Base-by-base conservation (phyloP, 2,888 invertebrate genomes). In the Polymixis flavicincta region DNA sequence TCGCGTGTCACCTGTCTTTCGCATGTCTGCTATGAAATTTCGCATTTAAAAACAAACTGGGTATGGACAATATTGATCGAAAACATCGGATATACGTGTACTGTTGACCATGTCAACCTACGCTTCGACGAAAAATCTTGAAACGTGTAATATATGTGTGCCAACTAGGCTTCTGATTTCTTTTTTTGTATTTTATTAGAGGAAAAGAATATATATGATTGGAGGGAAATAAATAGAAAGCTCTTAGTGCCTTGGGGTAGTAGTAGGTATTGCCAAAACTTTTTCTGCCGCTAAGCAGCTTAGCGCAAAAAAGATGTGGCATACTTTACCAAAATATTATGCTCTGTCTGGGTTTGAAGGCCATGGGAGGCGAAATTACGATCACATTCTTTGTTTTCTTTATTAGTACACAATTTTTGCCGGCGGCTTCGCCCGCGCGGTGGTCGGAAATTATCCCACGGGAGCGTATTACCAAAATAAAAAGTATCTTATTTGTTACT, bases 1-100 rank as follows among this genome's bases (percentile, higher is more conserved):
- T 50, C 14, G 7, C 59, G 50, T 67, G 78, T 55, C 78, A 78
- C 74, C 50, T 71, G 80, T 70, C 78, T 45, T 25, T 70, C 50
- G 11, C 32, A 50, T 63, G 74, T 74, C 67, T 28, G 19, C n/a
- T 71, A 57, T 50, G 32, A 19, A 25, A 59, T 63, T 54, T 54
- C 2, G 11, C 32, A 61, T 63, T 45, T 50, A 54, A 69, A 79
- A 13, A 67, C 17, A 32, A 32, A 57, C 48, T 42, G 63, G 45
- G 2, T 55, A 28, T 48, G n/a, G 14, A 25, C 5, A 14, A 14
- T 48, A 63, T 67, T 74, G 32, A 45, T n/a, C 22, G 7, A 50
- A n/a, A 55, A n/a, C 8, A 52, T 61, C 14, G 6, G 13, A 17
- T 4, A 42, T 32, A n/a, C 8, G 13, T 61, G 19, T 32, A 54